Evolutionary conservation across 2,888 invertebrate genomes (phyloP).

Genomic region (Napeogenes sylphis): DNA sequence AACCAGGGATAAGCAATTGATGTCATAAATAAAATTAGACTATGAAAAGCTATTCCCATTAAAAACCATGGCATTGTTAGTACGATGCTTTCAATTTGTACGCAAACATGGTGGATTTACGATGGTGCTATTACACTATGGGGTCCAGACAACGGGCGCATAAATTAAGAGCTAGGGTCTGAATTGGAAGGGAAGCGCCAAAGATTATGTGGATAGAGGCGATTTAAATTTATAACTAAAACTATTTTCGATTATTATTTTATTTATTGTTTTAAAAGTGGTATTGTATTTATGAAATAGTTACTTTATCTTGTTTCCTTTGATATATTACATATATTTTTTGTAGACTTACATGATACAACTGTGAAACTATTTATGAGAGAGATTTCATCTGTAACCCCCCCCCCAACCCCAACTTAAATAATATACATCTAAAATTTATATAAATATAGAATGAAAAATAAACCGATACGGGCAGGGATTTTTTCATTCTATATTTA

Average conservation of each 20-base stretch:
- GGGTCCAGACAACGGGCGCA: constrained; percentile 56
- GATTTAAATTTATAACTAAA: neutral
- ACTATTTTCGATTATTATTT: too few species aligned
- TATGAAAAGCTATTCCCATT: constrained; percentile 46
- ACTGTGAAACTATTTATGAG: too few species aligned
- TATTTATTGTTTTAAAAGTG: too few species aligned
- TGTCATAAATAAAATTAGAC: constrained; percentile 67
- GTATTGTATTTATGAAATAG: neutral
- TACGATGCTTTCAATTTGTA: constrained; percentile 65
- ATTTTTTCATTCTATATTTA: too few species aligned
- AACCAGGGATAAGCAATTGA: neutral
- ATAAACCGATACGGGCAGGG: too few species aligned
- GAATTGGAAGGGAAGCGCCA: constrained; percentile 47
- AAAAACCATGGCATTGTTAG: constrained; percentile 46
- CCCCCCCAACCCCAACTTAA: too few species aligned
- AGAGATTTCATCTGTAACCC: too few species aligned
- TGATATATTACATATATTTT: too few species aligned
- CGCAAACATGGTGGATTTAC: constrained; percentile 46
- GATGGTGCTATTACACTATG: constrained; percentile 40
- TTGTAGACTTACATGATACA: too few species aligned
- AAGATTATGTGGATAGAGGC: constrained; percentile 36
- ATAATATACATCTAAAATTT: too few species aligned
- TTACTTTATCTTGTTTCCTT: too few species aligned
- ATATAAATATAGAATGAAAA: too few species aligned
- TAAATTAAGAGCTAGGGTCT: constrained; percentile 60